Evolutionary conservation across 2,113 vertebrate genomes (phyloP).

Genomic region (Anolis carolinensis): DNA sequence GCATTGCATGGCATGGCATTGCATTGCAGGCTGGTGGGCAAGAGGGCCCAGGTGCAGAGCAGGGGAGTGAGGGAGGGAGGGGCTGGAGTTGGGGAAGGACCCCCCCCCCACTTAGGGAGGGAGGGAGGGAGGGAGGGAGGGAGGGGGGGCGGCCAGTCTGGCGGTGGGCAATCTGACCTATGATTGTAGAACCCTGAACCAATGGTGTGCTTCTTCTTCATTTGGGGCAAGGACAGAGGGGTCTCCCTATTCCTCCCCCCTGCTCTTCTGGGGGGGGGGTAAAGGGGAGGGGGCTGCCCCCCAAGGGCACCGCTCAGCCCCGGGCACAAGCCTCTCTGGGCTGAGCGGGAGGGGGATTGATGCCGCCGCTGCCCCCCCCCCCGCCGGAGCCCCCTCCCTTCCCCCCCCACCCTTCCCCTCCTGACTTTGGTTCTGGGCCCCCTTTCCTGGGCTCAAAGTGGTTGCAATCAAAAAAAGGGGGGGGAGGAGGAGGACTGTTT

Average conservation of each 20-base stretch:
- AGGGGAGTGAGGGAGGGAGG: not conserved
- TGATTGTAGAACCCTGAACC: constrained; percentile 60
- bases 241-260: too few relatives aligned
- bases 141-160: constrained; percentile 49
- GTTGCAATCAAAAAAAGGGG: constrained; percentile 39
- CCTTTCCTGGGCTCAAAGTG: constrained; percentile 46
- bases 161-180: constrained; percentile 46
- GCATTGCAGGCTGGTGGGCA: constrained; percentile 60
- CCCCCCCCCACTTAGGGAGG: not conserved
- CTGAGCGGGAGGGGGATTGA: too few relatives aligned
- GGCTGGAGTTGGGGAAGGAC: too few relatives aligned
- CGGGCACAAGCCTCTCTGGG: too few relatives aligned
- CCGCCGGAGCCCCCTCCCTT: not conserved
- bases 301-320: too few relatives aligned
- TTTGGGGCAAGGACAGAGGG: not conserved
- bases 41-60: constrained; percentile 33
- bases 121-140: not conserved
- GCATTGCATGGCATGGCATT: constrained; percentile 65
- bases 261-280: too few relatives aligned
- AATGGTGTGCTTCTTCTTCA: constrained; percentile 55
- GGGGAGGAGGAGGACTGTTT: constrained; percentile 44
- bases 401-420: not conserved
- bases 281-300: not conserved
- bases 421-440: constrained; percentile 52
- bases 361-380: too few relatives aligned